Base-by-base conservation (phyloP, 2,888 invertebrate genomes). In the Troglohyphantes excavatus region DNA sequence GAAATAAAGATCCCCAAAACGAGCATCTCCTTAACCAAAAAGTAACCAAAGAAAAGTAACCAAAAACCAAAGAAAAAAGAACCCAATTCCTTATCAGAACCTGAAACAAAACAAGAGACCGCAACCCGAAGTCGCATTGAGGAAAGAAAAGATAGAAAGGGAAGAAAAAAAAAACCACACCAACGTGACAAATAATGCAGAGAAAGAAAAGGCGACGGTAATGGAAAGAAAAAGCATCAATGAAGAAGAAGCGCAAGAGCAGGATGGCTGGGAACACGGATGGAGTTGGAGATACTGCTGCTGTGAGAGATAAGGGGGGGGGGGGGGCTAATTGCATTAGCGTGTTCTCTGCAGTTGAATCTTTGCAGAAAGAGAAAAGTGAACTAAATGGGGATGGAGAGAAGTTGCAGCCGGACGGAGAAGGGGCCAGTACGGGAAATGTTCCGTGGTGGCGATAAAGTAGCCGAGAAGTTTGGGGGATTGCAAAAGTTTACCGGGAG, bases 151-250 rank as follows among this genome's bases (percentile, higher is more conserved):
- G 23, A 23, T n/a, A 59, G 61, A 23, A 61, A 59, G 26, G 75
- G n/a, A 33, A 39, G 23, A 65, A 53, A 43, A 65, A 39, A 63
- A 23, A 29, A 59, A 61, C 9, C n/a, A n/a, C 76, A 85, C 68
- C 78, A 86, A 86, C 78, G 86, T 86, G 86, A 86, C 86, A 86
- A 86, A 86, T 79, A 79, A 68, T 61, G 79, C 78, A 65, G 53
- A 63, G 61, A 86, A 70, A 63, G 79, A 86, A 86, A 86, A 86
- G 86, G 86, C 78, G 79, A 68, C 84, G 79, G 68, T 86, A 86
- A 86, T 86, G 86, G 86, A 86, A 78, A 70, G 70, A 78, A 70
- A 70, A 82, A 27, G 68, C 78, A 86, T 86, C 78, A 72, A 79
- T 72, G 86, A 59, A 76, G 84, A 61, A 78, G 53, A 68, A 78